Evolutionary conservation across 2,888 invertebrate genomes (phyloP).

Genomic region (Ectemnius continuus): DNA sequence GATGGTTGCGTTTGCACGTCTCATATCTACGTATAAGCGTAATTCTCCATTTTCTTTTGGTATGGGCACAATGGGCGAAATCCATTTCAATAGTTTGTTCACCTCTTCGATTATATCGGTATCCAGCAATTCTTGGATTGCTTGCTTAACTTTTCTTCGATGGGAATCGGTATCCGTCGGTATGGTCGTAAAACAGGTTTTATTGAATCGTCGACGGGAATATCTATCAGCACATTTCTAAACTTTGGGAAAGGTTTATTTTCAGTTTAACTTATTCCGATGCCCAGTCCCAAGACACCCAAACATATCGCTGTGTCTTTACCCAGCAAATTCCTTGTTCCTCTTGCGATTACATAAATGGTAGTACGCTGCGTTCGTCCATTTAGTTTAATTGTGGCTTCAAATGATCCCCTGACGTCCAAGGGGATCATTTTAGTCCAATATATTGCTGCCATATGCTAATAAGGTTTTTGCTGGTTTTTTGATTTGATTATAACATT

Average conservation of each 20-base stretch:
- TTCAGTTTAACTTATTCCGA: neutral
- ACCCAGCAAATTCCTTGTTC: too few species aligned
- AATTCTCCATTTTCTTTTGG: slow-evolving; percentile 57
- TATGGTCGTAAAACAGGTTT: neutral
- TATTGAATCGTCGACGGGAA: neutral
- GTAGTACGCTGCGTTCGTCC: too few species aligned
- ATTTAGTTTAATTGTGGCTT: too few species aligned
- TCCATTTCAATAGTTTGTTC: slow-evolving; percentile 43
- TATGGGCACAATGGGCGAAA: slow-evolving; percentile 60
- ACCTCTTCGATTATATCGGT: slow-evolving; percentile 61
- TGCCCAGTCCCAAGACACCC: slow-evolving; percentile 39
- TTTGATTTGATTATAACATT: slow-evolving; percentile 21
- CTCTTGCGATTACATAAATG: too few species aligned
- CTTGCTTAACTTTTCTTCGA: slow-evolving; percentile 57
- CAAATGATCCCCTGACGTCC: too few species aligned
- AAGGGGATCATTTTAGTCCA: too few species aligned
- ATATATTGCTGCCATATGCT: too few species aligned
- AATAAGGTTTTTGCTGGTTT: too few species aligned
- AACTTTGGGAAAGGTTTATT: neutral
- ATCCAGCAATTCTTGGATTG: slow-evolving; percentile 54
- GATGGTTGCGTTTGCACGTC: slow-evolving; percentile 57
- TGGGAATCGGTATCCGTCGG: slow-evolving; percentile 29
- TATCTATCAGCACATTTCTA: neutral
- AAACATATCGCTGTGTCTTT: slow-evolving; percentile 43
- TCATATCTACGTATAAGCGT: slow-evolving; percentile 60